Evolutionary conservation across 2,113 vertebrate species (phyloP), one percentile per base, ranked within the genome.

Genomic region (Bufo gargarizans): DNA sequence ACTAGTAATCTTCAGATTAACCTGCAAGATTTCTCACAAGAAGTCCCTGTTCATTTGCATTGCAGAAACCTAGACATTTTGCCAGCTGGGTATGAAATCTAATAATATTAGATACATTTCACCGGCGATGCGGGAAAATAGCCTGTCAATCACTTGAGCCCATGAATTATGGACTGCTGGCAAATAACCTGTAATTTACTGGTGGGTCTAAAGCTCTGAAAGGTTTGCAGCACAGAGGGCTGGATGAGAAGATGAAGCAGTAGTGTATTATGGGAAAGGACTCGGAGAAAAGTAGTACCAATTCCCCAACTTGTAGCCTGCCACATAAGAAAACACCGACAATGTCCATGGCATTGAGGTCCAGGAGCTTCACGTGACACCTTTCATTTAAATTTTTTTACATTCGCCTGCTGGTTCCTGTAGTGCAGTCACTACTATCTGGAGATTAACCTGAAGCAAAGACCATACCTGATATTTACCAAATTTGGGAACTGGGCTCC

Each of bases 1-100:
- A 86, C 22, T 43, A 63, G 71, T 86, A 77, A 86, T 86, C 84
- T 77, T 77, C 84, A 86, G 84, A 74, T 86, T 86, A 77, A 76
- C 84, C 84, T 50, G 53, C 11, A 14, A 61, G 58, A 63, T 86
- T 59, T 86, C 72, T 86, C 72, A 22, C 19, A 50, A 47, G 84
- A 63, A 47, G 59, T 17, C 56, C 56, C 55, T 10, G 56, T 19
- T 77, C 8, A 86, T 86, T 86, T 86, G 56, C 84, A 77, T 86
- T 43, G 5, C 10, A 8, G 55, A 77, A 72, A 61, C 71, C 71
- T 45, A 20, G 49, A 17, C 45, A 61, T 61, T 86, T 72, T 61
- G 43, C 84, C 69, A 86, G 84, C 84, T 86, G 84, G 58, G 84
- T 43, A 59, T n/a, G 50, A 74, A 86, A 86, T 86, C 69, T 86